phyloP scores from a whole-genome alignment of 2,113 vertebrate genomes.

The Crypturellus undulatus region DNA sequence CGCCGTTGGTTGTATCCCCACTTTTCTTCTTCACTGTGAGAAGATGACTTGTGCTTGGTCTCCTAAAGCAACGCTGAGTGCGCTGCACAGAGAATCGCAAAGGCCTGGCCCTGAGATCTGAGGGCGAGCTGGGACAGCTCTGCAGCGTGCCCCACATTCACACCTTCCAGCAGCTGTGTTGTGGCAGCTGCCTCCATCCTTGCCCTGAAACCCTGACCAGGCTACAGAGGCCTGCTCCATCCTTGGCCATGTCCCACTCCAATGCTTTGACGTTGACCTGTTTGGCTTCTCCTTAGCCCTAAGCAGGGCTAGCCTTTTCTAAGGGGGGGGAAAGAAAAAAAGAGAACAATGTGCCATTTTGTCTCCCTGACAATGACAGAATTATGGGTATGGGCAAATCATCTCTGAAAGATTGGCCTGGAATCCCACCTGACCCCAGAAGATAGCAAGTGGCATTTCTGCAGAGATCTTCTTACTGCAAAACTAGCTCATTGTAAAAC shows the following conservation, averaged over 20 bases:
- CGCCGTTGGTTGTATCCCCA: background rate
- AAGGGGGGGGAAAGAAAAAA: background rate
- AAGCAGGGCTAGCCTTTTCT: background rate
- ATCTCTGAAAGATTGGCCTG: background rate
- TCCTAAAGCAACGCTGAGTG: background rate
- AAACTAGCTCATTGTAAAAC: background rate
- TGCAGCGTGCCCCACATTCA: background rate
- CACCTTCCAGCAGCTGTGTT: background rate
- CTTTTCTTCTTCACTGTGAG: background rate
- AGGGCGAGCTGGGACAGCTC: no score
- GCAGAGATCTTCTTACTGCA: background rate
- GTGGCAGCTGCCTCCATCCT: background rate
- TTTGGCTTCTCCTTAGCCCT: background rate
- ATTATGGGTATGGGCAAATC: background rate
- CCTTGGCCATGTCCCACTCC: fast-evolving
- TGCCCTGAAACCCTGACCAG: fast-evolving
- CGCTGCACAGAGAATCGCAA: background rate
- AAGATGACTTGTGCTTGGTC: background rate
- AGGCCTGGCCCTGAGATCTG: background rate
- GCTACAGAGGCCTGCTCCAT: background rate
- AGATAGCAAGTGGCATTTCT: background rate
- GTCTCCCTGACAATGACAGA: background rate
- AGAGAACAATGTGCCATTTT: background rate
- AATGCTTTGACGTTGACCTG: background rate
- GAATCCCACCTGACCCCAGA: background rate